These are phyloP conservation scores for Rhinopomastus cyanomelas DNA, from an alignment of 2,113 vertebrate species.

Conservation along the genomic window DNA sequence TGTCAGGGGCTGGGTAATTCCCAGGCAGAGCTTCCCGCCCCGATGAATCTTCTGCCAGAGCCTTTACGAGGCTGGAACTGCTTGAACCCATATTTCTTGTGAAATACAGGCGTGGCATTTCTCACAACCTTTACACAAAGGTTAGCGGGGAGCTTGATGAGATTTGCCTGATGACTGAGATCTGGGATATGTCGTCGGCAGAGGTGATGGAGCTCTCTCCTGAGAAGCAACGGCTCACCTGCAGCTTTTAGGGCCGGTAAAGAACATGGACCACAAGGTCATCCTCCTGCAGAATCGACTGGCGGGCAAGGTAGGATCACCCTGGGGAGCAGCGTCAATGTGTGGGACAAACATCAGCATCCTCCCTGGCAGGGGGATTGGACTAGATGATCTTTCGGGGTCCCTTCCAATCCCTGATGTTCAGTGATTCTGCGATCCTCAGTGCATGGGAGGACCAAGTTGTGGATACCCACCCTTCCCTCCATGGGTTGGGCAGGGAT, in stretches of 20 bases:
- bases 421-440: too few species aligned
- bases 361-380: too few species aligned
- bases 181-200: background rate
- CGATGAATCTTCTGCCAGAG: background rate
- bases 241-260: background rate
- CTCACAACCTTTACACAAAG: slow-evolving; percentile 54
- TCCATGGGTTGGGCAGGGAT: background rate
- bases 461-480: background rate
- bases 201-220: background rate
- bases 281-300: background rate
- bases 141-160: slow-evolving; percentile 24
- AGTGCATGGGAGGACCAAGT: accelerated
- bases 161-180: background rate
- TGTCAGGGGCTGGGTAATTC: background rate
- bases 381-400: too few species aligned
- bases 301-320: background rate
- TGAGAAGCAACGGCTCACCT: background rate
- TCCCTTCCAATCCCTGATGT: too few species aligned
- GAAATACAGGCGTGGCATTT: slow-evolving; percentile 56
- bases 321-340: background rate
- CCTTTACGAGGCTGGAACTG: background rate
- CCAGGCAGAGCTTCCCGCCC: background rate
- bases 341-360: background rate
- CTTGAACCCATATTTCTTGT: background rate
- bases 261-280: background rate